These are phyloP conservation scores for Ctenodactylus gundi DNA, from an alignment of 2,113 vertebrate genomes.

Conservation along the genomic window DNA sequence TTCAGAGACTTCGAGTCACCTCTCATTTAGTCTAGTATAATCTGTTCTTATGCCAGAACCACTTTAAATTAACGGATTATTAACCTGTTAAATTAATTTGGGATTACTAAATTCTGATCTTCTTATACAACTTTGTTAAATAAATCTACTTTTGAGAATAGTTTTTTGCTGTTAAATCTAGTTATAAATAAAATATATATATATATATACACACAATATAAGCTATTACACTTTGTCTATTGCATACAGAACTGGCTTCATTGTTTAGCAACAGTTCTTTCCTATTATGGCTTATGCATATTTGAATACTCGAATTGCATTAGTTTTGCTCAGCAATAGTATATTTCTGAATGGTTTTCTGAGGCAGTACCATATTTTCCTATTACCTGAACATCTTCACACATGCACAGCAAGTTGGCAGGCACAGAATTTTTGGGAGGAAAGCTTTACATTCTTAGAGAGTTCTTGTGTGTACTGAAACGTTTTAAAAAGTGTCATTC, in stretches of 20 bases:
- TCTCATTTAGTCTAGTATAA: neutral
- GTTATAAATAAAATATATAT: no score
- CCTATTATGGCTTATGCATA: neutral
- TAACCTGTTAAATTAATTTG: neutral
- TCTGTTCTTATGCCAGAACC: conserved; percentile 20
- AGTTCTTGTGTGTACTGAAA: neutral
- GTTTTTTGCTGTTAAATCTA: conserved; percentile 12
- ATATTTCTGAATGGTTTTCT: neutral
- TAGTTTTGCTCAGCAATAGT: neutral
- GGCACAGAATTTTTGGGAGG: neutral
- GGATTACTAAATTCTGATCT: neutral
- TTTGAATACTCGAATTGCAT: neutral
- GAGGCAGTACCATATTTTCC: neutral
- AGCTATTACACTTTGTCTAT: neutral
- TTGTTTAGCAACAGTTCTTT: neutral
- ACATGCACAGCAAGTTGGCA: neutral
- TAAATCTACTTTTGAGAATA: conserved; percentile 31
- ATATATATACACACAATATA: neutral
- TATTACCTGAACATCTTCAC: neutral
- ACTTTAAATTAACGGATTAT: neutral
- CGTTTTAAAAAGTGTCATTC: neutral
- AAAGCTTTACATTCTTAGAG: neutral
- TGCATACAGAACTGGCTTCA: neutral
- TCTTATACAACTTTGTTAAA: neutral
- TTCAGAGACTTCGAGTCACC: neutral